These are phyloP conservation scores for Meloidogyne hapla DNA, from an alignment of 1,140 invertebrate genomes.

Conservation along the genomic window DNA sequence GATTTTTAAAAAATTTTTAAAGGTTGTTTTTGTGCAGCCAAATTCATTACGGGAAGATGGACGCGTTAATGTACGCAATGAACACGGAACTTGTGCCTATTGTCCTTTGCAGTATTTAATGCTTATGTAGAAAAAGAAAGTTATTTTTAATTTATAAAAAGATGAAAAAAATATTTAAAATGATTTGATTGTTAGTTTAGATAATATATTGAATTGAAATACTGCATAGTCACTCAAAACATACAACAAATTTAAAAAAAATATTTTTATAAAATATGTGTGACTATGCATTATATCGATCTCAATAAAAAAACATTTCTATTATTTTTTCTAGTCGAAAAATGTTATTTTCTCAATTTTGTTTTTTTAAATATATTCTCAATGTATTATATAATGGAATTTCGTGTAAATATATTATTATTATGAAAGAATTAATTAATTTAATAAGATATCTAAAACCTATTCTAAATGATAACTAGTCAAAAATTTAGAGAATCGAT, in stretches of 20 bases:
- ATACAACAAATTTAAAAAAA: too few relatives aligned
- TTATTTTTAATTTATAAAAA: not conserved
- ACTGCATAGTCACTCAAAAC: too few relatives aligned
- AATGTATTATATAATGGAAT: not conserved
- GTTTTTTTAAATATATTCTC: not conserved
- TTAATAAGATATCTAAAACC: too few relatives aligned
- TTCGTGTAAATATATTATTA: not conserved
- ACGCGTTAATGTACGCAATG: constrained; percentile 19
- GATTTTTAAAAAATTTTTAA: not conserved
- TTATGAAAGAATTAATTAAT: too few relatives aligned
- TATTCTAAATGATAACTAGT: too few relatives aligned
- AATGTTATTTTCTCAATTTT: not conserved
- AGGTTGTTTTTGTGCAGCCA: constrained; percentile 28
- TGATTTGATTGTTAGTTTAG: not conserved
- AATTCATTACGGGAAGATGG: constrained; percentile 19
- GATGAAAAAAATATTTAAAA: not conserved
- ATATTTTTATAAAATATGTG: too few relatives aligned
- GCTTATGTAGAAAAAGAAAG: not conserved
- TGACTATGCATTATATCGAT: too few relatives aligned
- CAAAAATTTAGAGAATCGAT: too few relatives aligned
- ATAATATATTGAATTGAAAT: not conserved
- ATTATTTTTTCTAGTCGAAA: not conserved
- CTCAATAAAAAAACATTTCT: not conserved
- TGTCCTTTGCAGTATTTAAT: constrained; percentile 22
- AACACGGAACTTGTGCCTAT: constrained; percentile 22